These are phyloP conservation scores for Hippocampus abdominalis DNA, from an alignment of 2,113 vertebrate genomes.

Conservation along the genomic window DNA sequence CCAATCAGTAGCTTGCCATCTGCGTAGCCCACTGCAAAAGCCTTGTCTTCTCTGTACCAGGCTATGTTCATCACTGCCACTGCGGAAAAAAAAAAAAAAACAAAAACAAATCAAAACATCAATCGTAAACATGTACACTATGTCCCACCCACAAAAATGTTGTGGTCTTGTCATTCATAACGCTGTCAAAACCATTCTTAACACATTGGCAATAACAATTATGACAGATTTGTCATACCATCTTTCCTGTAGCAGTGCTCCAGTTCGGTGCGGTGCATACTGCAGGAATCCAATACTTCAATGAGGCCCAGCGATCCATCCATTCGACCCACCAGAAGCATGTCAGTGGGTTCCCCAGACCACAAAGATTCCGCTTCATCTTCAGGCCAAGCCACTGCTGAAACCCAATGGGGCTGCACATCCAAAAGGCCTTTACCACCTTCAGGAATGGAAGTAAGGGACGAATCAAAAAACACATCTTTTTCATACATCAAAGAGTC, in stretches of 20 bases:
- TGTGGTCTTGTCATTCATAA: not conserved
- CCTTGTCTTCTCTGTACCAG: constrained; percentile 92
- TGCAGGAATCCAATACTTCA: constrained; percentile 84
- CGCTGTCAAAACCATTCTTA: not conserved
- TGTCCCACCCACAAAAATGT: not conserved
- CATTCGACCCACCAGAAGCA: constrained; percentile 91
- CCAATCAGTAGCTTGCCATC: constrained; percentile 92
- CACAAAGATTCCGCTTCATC: constrained; percentile 78
- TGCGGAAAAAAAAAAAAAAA: constrained; percentile 39
- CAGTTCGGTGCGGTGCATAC: constrained; percentile 83
- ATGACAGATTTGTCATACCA: constrained; percentile 66
- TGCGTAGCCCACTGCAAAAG: constrained; percentile 91
- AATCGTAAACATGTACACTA: not conserved
- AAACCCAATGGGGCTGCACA: constrained; percentile 93
- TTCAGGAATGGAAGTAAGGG: constrained; percentile 32
- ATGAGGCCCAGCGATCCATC: constrained; percentile 91
- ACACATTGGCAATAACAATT: not conserved
- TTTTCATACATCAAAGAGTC: not conserved
- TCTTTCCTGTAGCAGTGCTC: constrained; percentile 96
- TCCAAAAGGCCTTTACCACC: constrained; percentile 90
- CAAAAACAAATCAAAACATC: not conserved
- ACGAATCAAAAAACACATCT: not conserved
- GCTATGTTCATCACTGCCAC: constrained; percentile 91
- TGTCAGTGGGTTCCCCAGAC: constrained; percentile 83
- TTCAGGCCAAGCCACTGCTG: constrained; percentile 87